A percentile compares a stretch with the other conserved stretches of the same genome.
Evolutionary conservation across 2,113 vertebrate species (phyloP).

Genomic region (Piprites chloris): DNA sequence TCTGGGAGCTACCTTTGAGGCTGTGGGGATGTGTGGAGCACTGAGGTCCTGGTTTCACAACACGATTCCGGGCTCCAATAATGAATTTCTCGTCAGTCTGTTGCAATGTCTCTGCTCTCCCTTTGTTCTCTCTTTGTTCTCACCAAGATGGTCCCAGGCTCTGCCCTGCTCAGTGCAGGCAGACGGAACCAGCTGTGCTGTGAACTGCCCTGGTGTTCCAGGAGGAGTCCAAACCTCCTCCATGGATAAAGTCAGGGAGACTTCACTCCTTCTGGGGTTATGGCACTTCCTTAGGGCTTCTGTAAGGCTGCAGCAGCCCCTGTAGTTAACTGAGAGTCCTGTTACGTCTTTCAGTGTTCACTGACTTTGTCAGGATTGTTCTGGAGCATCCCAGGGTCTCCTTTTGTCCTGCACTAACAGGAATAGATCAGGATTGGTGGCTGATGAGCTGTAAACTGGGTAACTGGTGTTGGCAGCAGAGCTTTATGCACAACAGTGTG

Average conservation of each 20-base stretch:
- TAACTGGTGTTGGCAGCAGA: neutral
- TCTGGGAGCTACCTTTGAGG: neutral
- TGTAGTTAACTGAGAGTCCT: neutral
- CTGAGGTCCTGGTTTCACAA: neutral
- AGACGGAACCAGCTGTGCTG: neutral
- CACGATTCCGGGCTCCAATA: neutral
- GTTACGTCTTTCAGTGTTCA: neutral
- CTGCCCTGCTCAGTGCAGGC: neutral
- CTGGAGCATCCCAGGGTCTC: neutral
- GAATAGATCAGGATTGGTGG: neutral
- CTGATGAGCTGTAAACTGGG: neutral
- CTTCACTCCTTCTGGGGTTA: neutral
- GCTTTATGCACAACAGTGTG: neutral
- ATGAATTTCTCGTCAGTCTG: neutral
- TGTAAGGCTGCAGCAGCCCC: neutral
- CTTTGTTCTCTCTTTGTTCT: too few relatives aligned
- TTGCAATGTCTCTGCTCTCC: neutral
- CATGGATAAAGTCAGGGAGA: neutral
- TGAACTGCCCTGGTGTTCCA: neutral
- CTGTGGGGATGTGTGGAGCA: fast-evolving
- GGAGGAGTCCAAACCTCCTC: neutral
- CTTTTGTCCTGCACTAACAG: neutral
- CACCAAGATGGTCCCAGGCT: neutral
- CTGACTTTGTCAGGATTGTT: neutral
- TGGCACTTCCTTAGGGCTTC: neutral